Conservation (phyloP, 1,140 invertebrate species). For the Wasmannia auropunctata region DNA sequence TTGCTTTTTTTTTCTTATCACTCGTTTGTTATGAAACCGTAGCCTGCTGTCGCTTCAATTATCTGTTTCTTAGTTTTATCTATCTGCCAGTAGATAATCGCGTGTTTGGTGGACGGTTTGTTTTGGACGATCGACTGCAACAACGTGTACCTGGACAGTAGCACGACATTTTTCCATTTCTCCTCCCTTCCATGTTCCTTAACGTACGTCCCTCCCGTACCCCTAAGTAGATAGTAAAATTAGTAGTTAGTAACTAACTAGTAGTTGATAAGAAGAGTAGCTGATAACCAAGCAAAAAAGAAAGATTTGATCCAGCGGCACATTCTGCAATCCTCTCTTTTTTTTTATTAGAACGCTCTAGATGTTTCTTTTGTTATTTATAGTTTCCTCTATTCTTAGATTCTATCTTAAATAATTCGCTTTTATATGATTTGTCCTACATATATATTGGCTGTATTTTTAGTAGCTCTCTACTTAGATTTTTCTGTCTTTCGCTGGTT, state of each 20-base stretch:
- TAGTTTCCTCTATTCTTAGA: neutral
- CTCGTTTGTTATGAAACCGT: constrained; percentile 38
- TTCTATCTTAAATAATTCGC: neutral
- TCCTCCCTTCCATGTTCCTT: neutral
- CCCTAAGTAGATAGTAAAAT: constrained; percentile 26
- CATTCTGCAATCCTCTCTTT: neutral
- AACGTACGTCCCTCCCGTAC: neutral
- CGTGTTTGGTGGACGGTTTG: constrained; percentile 67
- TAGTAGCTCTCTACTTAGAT: neutral
- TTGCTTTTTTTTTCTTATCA: constrained; percentile 54
- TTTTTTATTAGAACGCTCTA: constrained; percentile 4
- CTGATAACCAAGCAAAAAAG: neutral
- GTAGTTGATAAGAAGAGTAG: constrained; percentile 19
- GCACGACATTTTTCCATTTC: constrained; percentile 49
- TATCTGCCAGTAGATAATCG: constrained; percentile 40
- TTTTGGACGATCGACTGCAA: constrained; percentile 69
- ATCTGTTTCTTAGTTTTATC: constrained; percentile 27
- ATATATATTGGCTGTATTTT: neutral
- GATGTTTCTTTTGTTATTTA: neutral
- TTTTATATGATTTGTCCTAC: neutral
- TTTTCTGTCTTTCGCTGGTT: neutral
- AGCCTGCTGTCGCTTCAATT: constrained; percentile 58
- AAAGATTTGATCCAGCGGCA: neutral
- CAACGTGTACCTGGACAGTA: constrained; percentile 77
- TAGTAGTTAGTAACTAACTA: constrained; percentile 33